These are phyloP conservation scores for Plodia interpunctella DNA, from an alignment of 1,140 invertebrate genomes.

Conservation along the genomic window DNA sequence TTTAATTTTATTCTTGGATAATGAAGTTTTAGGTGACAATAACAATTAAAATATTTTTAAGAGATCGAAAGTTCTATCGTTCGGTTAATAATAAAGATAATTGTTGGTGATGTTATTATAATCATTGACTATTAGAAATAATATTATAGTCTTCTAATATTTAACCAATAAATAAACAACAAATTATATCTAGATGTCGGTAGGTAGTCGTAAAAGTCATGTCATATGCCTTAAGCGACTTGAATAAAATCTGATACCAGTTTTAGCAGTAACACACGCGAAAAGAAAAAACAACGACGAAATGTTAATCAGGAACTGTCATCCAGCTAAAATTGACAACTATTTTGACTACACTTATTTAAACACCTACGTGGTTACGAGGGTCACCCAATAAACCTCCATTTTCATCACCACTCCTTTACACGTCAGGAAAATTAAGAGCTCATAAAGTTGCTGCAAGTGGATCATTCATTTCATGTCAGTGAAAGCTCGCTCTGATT, in stretches of 20 bases:
- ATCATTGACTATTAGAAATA: no score
- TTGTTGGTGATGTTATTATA: no score
- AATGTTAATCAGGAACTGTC: no score
- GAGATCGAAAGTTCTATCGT: neutral
- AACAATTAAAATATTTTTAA: neutral
- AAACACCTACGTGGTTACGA: neutral
- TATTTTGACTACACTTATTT: neutral
- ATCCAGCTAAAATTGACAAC: no score
- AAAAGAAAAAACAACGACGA: no score
- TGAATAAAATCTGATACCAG: no score
- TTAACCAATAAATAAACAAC: no score
- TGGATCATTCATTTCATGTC: slow-evolving; percentile 11
- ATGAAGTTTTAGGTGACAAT: neutral
- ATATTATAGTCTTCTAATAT: no score
- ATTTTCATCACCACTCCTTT: neutral
- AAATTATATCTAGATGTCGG: no score
- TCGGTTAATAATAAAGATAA: neutral
- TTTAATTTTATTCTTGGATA: neutral
- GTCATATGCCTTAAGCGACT: no score
- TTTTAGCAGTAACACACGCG: no score
- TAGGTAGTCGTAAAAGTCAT: no score
- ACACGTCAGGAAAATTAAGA: slow-evolving; percentile 8
- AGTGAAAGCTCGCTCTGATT: neutral
- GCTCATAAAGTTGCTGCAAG: slow-evolving; percentile 8
- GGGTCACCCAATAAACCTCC: neutral